phyloP scores from a whole-genome alignment of 1,140 invertebrate species.

The Drosophila kohkoa region DNA sequence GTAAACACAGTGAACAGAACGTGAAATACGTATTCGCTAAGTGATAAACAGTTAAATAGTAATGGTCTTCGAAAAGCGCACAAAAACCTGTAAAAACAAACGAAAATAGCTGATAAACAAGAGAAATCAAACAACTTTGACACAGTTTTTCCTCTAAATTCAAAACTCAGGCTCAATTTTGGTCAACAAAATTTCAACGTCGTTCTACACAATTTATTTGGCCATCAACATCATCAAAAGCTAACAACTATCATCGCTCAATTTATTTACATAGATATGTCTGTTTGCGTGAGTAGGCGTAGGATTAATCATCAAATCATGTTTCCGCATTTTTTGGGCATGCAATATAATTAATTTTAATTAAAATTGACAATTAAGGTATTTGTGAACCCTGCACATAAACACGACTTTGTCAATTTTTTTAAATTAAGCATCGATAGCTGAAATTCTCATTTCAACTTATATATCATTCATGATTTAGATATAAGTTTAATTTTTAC shows the following conservation, averaged over 20 bases:
- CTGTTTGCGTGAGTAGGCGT: background rate
- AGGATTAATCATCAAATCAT: conserved; percentile 22
- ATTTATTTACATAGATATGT: background rate
- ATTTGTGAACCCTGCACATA: too few relatives aligned
- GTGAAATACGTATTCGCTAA: conserved; percentile 47
- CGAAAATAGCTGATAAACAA: conserved; percentile 24
- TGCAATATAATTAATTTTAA: conserved; percentile 35
- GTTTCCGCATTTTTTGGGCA: conserved; percentile 30
- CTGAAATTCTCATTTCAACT: too few relatives aligned
- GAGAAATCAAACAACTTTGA: conserved; percentile 37
- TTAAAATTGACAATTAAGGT: conserved; percentile 39
- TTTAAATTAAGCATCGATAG: too few relatives aligned
- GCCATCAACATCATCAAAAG: conserved; percentile 1
- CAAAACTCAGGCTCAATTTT: conserved; percentile 9
- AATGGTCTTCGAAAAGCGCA: conserved; percentile 2
- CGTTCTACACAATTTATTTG: conserved; percentile 15
- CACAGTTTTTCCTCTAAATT: conserved; percentile 37
- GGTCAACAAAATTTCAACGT: conserved; percentile 3
- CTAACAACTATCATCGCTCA: conserved; percentile 19
- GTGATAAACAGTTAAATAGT: conserved; percentile 46
- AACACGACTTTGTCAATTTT: too few relatives aligned
- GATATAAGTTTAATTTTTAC: background rate
- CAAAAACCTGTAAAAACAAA: conserved; percentile 26
- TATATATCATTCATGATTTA: too few relatives aligned
- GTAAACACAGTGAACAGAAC: conserved; percentile 63